Conservation (phyloP, 2,113 vertebrate genomes). For the Alethe castanea region DNA sequence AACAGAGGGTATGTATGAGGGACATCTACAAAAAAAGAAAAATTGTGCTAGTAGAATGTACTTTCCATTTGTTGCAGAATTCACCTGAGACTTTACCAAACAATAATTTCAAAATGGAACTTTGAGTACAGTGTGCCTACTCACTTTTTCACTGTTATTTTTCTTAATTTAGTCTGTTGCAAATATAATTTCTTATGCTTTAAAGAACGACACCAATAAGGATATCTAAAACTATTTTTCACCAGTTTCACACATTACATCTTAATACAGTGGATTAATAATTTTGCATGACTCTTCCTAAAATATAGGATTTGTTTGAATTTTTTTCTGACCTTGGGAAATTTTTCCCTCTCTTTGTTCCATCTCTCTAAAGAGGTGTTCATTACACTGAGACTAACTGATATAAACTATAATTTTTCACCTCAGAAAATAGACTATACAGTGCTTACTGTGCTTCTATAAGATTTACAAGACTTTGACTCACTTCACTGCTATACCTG, state of each 20-base stretch:
- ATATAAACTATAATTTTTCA: neutral
- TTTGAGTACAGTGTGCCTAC: neutral
- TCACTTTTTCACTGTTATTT: neutral
- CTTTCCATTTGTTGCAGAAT: neutral
- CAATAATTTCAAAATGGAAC: neutral
- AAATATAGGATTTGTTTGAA: neutral
- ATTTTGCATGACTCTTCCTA: neutral
- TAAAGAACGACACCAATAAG: neutral
- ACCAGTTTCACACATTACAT: neutral
- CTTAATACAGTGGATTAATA: neutral
- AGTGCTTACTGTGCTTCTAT: neutral
- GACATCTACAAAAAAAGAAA: neutral
- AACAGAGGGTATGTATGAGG: neutral
- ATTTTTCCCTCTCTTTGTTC: accelerated
- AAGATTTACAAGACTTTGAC: neutral
- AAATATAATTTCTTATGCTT: neutral
- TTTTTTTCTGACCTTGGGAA: neutral
- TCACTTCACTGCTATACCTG: neutral
- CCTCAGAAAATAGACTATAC: neutral
- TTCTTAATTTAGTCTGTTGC: neutral
- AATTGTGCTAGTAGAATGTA: neutral
- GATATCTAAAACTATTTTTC: neutral
- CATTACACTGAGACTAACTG: neutral
- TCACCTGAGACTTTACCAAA: neutral
- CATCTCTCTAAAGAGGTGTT: neutral